Evolutionary conservation across 2,888 invertebrate species (phyloP), one percentile per base, ranked within the genome.

Genomic region (Sinhomidia bicolor): DNA sequence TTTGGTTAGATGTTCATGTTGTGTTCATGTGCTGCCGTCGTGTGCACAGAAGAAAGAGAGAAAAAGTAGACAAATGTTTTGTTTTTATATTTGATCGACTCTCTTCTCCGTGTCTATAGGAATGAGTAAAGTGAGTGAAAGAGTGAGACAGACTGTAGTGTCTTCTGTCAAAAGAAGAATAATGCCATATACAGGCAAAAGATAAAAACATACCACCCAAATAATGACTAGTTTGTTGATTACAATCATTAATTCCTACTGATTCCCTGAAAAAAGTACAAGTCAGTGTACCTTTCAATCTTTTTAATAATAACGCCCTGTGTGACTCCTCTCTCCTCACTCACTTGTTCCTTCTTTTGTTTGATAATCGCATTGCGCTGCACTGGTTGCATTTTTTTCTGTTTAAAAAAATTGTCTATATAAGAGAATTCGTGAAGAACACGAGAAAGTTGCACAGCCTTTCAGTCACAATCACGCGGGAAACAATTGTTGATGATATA

Each of bases 211-310:
- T 86, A 81, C 81, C 86, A 81, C 81, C 86, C 86, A 86, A 86
- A 86, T 74, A 65, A 86, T 74, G 86, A 86, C 86, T 86, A 57
- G 80, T 71, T 78, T 60, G 71, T 86, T 86, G 80, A 81, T 81
- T 86, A 86, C 65, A 71, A 86, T 86, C 86, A 86, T 86, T 86
- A 86, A 81, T 86, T 81, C 81, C 86, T 86, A 86, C 80, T 71
- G 86, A 86, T 86, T 86, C 81, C 60, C 17, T 80, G 74, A 65
- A 86, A 80, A 81, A 54, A 74, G 26, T 62, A 65, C 83, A 71
- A 36, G 44, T 29, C 51, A 32, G 51, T 54, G 44, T 54, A 68
- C 82, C 54, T 71, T 71, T 83, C 71, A 83, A 54, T 41, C 44
- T 74, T 47, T 57, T 84, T n/a, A n/a, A n/a, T n/a, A 74, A 74